Percentiles rank a stretch among this genome's conserved stretches.
Conservation (phyloP, 2,888 invertebrate species). For the Sylvicola fuscatus region DNA sequence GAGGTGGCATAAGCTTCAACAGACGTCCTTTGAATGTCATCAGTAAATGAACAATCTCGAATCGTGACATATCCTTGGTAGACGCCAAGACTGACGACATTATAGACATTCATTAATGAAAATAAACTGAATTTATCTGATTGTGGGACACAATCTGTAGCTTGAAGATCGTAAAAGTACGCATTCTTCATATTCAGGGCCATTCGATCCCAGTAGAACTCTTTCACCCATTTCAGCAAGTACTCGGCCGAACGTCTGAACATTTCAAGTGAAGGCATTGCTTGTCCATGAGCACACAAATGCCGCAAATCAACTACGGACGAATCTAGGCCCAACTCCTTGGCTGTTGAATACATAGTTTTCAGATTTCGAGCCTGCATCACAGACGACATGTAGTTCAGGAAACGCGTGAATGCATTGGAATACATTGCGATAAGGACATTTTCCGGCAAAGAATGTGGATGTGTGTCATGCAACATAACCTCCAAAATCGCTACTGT, state of each 20-base stretch:
- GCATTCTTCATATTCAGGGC: too few species aligned
- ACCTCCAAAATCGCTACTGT: conserved; percentile 18
- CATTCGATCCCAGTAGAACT: conserved; percentile 17
- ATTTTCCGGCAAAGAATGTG: too few species aligned
- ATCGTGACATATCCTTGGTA: too few species aligned
- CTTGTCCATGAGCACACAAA: conserved; percentile 22
- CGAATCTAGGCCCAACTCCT: conserved; percentile 18
- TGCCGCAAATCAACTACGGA: conserved; percentile 24
- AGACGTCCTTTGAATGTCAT: too few species aligned
- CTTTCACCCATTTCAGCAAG: conserved; percentile 20
- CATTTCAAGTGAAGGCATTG: conserved; percentile 16
- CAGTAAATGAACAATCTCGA: too few species aligned
- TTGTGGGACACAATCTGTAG: too few species aligned
- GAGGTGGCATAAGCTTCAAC: too few species aligned
- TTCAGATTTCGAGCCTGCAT: conserved; percentile 15
- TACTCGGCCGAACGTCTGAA: conserved; percentile 15
- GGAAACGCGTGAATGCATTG: conserved; percentile 13
- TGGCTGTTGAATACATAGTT: conserved; percentile 22
- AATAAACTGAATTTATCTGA: too few species aligned
- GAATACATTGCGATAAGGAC: conserved; percentile 1
- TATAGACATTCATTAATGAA: too few species aligned
- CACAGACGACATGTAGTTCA: conserved; percentile 25
- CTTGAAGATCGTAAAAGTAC: too few species aligned
- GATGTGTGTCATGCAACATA: conserved; percentile 14
- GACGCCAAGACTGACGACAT: too few species aligned